Evolutionary conservation across 2,888 invertebrate species (phyloP), one percentile per base, ranked within the genome.

Genomic region (Volucella bombylans): DNA sequence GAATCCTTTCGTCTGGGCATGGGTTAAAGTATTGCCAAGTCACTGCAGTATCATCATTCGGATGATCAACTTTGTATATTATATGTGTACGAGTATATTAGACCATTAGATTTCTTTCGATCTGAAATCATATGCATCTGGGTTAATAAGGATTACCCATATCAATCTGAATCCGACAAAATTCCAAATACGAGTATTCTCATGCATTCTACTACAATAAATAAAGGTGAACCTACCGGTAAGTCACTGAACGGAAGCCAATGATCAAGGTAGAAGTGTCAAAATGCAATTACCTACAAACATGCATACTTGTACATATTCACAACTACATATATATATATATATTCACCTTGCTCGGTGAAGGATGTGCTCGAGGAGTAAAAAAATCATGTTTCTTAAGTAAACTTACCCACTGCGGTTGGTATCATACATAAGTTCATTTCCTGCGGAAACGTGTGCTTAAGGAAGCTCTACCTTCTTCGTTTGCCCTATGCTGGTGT

Each of bases 41-140:
- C 74, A 83, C 82, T 83, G 74, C 83, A 74, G 65, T 57, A 83
- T 79, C 83, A 79, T 74, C 74, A 68, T 67, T 72, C 77, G 71
- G 31, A 71, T 79, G 83, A 83, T 79, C 79, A 78, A 83, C 82
- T 79, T 49, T 49, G 54, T 31, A 69, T 73, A 55, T 52, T 45
- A 62, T 71, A 59, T 67, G 64, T 38, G 68, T 39, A 18, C 18
- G 18, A 18, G 41, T 69, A 67, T 65, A 79, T 83, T 83, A 79
- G 83, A 54, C 73, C 55, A 71, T 76, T 61, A 79, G 76, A 80
- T 76, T 83, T 64, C 47, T 69, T 74, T 74, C 61, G 71, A 79
- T 41, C 74, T 14, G 11, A 49, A 49, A 23, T 43, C 78, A 45
- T 47, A n/a, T 31, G 31, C 55, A 55, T 38, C 55, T 55, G 31